Evolutionary conservation across 2,797 vertebrate genomes (phyloP).

Genomic region (Anas flavirostris): DNA sequence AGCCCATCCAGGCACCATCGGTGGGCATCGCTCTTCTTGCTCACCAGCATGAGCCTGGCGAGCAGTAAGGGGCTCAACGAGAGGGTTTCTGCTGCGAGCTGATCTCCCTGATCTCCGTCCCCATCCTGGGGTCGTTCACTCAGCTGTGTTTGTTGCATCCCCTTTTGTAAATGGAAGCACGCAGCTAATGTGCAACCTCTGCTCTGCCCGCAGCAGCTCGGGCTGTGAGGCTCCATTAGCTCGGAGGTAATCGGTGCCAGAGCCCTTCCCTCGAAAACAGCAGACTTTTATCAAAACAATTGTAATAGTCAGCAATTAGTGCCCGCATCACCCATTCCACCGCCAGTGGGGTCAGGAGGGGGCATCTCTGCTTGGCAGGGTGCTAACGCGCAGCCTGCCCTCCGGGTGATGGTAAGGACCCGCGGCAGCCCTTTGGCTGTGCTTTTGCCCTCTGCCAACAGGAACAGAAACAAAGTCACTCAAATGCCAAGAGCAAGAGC

Average conservation of each 20-base stretch:
- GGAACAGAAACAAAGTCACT: slow-evolving; percentile 8
- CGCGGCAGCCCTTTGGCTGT: background rate
- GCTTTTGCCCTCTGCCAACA: background rate
- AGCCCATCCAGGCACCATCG: background rate
- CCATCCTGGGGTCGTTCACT: background rate
- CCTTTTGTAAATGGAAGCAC: background rate
- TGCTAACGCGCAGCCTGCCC: background rate
- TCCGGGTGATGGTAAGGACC: background rate
- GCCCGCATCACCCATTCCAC: slow-evolving; percentile 24
- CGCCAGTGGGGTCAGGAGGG: background rate
- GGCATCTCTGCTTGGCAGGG: background rate
- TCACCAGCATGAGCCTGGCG: background rate
- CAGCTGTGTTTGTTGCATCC: background rate
- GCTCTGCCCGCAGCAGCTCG: background rate
- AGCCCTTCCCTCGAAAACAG: slow-evolving; percentile 17
- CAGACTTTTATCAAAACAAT: slow-evolving; percentile 28
- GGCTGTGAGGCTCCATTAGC: slow-evolving; percentile 34
- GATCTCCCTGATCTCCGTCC: background rate
- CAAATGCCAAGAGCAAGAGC: background rate
- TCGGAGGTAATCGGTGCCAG: background rate
- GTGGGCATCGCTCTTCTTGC: accelerated
- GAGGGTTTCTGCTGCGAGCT: background rate
- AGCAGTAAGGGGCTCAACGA: background rate
- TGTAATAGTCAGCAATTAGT: slow-evolving; percentile 28
- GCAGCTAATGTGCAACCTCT: slow-evolving; percentile 51